A percentile compares a stretch with the other conserved stretches of the same genome.
Conservation (phyloP, 1,140 invertebrate species). For the Diplogasteroides magnus region DNA sequence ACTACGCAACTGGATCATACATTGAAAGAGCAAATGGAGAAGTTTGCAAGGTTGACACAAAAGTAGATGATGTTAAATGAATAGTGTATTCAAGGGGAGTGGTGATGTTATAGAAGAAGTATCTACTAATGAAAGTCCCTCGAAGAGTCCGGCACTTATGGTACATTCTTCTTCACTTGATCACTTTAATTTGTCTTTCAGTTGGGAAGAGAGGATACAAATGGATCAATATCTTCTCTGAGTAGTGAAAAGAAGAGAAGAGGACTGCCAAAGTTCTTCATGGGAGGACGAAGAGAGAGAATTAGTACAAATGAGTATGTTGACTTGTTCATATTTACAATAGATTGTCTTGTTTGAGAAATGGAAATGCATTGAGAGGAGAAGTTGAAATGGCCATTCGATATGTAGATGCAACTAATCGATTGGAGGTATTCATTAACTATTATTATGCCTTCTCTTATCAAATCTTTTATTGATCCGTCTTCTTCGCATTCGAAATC, state of each 20-base stretch:
- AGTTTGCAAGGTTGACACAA: background rate
- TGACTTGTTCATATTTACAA: too few relatives aligned
- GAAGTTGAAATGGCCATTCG: slow-evolving; percentile 35
- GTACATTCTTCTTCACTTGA: too few relatives aligned
- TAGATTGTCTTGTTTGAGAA: background rate
- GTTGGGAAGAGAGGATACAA: slow-evolving; percentile 8
- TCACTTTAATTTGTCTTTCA: too few relatives aligned
- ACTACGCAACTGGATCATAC: slow-evolving; percentile 27
- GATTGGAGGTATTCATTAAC: slow-evolving; percentile 34
- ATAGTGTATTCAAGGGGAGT: background rate
- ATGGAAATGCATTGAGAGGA: slow-evolving; percentile 17
- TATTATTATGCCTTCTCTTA: too few relatives aligned
- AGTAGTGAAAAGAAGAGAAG: slow-evolving; percentile 10
- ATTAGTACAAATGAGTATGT: too few relatives aligned
- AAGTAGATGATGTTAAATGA: background rate
- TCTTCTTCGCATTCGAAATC: slow-evolving; percentile 22
- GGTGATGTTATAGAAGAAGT: too few relatives aligned
- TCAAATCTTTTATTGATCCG: slow-evolving; percentile 5
- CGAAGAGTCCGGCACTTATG: too few relatives aligned
- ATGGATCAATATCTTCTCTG: slow-evolving; percentile 2
- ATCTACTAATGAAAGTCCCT: too few relatives aligned
- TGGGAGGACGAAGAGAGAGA: slow-evolving; percentile 4
- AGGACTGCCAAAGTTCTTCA: slow-evolving; percentile 8
- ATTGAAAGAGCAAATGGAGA: slow-evolving; percentile 41
- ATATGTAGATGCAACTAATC: slow-evolving; percentile 39